These are phyloP conservation scores for Aspiorhynchus laticeps DNA, from an alignment of 2,113 vertebrate species.

Conservation along the genomic window DNA sequence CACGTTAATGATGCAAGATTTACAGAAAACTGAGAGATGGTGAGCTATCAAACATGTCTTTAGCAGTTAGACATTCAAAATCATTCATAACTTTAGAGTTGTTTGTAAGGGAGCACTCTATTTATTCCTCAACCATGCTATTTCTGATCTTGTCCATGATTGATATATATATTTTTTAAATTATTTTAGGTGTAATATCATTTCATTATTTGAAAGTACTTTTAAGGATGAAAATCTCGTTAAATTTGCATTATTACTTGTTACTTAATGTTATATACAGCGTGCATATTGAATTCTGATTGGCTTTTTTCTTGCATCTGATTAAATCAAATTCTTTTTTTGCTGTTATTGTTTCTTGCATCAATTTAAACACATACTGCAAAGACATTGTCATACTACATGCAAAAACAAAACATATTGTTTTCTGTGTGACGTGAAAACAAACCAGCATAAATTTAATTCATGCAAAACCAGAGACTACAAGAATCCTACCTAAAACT, in stretches of 20 bases:
- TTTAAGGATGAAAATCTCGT: background rate
- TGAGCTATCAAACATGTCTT: conserved; percentile 58
- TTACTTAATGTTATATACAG: background rate
- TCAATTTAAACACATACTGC: background rate
- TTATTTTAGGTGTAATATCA: background rate
- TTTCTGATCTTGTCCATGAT: background rate
- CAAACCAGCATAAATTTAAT: background rate
- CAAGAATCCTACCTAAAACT: background rate
- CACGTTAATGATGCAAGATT: conserved; percentile 29
- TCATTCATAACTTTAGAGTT: conserved; percentile 61
- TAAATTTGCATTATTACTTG: background rate
- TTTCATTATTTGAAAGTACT: background rate
- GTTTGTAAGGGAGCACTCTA: background rate
- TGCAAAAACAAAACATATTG: background rate
- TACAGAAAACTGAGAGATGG: conserved; percentile 20
- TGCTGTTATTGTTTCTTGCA: background rate
- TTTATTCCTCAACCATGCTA: background rate
- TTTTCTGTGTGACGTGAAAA: background rate
- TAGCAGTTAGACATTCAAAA: conserved; percentile 74
- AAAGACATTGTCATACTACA: background rate
- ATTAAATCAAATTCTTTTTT: background rate
- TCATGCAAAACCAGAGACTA: background rate
- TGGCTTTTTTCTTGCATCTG: background rate
- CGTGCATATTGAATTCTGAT: background rate
- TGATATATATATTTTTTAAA: background rate